Evolutionary conservation across 2,888 invertebrate species (phyloP), one percentile per base, ranked within the genome.

Genomic region (Octodonta nipae): DNA sequence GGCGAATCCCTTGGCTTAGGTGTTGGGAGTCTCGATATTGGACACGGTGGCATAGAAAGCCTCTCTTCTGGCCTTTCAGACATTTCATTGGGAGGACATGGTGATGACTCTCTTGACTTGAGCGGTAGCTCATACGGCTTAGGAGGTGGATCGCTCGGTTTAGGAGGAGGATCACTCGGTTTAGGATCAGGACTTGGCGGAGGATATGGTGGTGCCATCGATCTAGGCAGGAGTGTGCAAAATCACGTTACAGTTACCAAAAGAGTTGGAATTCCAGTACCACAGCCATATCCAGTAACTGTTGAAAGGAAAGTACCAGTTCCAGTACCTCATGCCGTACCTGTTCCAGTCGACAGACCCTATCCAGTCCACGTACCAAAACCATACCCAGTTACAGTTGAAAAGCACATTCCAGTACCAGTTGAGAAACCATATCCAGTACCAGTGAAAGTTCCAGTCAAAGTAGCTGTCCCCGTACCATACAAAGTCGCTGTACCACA

Each of bases 371-470:
- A 51, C 37, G 57, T 72, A 1, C 66, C 66, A 2, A 64, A 65
- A 14, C 70, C 71, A 1, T 54, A 56, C 37, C 56, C 58, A 37
- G 67, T 71, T 0, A 56, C 65, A 1, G 66, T 71, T 0, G 68
- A 68, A 35, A 61, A 66, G 33, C 67, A 67, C 2, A 65, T 70
- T 26, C 65, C 69, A 3, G 64, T 65, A 20, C 68, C 65, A 2
- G 69, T 71, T 2, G 63, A 70, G 2, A 70, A 68, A 39, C 68
- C 67, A 1, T 68, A 70, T 2, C 70, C 58, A 20, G 48, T 50
- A 32, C 60, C 52, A 41, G 59, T 57, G 15, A 50, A 56, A 58
- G 64, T 66, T 29, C 63, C 64, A 42, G 61, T 65, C 6, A 59
- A 49, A 41, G 54, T 58, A 30, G 45, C 54, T 12, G 54, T 58